Base-by-base conservation (phyloP, 2,888 invertebrate species). In the Drosophila hamatofila region DNA sequence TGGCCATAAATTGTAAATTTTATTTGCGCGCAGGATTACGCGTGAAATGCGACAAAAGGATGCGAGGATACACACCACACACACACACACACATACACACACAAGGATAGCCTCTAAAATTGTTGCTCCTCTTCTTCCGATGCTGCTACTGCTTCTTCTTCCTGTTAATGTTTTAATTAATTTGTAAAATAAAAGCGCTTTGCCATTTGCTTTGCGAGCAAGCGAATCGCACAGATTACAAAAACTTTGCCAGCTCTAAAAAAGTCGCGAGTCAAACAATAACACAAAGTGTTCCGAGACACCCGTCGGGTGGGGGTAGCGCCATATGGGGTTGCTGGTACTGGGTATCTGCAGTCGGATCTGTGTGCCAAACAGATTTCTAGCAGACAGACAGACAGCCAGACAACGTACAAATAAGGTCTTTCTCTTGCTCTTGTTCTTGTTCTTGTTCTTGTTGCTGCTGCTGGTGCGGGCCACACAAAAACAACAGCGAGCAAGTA, bases 161-260 rank as follows among this genome's bases (percentile, higher is more conserved):
- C 33, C 30, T 60, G 79, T 79, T 83, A 85, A 85, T 83, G 86
- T 85, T 83, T 83, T 83, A 83, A 83, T 83, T 83, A 83, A 83
- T 83, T 83, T 83, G 76, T 62, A 76, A 73, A 83, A 76, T 71
- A 79, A 79, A 78, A 68, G 66, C 72, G 49, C 54, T 70, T 75
- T 51, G 49, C 61, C 67, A 67, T 70, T 68, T 61, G 75, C 59
- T 62, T 44, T 37, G 33, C 23, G 37, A 25, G 54, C 54, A 23
- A 27, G 48, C 51, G 60, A 60, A 67, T 62, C 51, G 65, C 57
- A 30, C 72, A 62, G 68, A 63, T 76, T 77, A 72, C 72, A 60
- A 63, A 75, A 76, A 49, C 42, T 75, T 76, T 44, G 49, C 37
- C 14, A 42, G 58, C 54, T 60, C 44, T 23, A 59, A 70, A 59